A percentile compares a stretch with the other conserved stretches of the same genome.
phyloP scores from a whole-genome alignment of 2,888 invertebrate species.

The Atrina japonica region DNA sequence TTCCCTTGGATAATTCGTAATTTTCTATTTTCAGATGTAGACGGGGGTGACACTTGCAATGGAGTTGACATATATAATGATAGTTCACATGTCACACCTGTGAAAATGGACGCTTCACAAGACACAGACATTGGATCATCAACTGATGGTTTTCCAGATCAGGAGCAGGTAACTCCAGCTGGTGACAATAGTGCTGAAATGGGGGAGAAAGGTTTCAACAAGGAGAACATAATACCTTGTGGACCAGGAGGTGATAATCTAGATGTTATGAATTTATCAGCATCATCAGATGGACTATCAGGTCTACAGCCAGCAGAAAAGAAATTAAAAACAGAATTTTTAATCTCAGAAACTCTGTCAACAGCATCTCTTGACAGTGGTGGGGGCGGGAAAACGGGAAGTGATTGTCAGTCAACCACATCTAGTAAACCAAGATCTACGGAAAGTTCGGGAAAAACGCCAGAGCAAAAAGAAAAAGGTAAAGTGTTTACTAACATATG shows the following conservation, averaged over 20 bases:
- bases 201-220: neutral
- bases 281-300: neutral
- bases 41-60: slow-evolving; percentile 1
- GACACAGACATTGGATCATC: slow-evolving; percentile 3
- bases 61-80: neutral
- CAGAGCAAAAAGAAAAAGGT: slow-evolving; percentile 25
- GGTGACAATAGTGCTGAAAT: neutral
- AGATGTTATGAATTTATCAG: neutral
- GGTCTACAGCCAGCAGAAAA: slow-evolving; percentile 11
- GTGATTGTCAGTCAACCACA: slow-evolving; percentile 16
- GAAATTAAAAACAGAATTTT: slow-evolving; percentile 13
- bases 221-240: slow-evolving; percentile 8
- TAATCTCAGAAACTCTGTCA: slow-evolving; percentile 18
- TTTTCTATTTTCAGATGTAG: slow-evolving; percentile 26
- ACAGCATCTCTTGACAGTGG: slow-evolving; percentile 23
- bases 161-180: slow-evolving; percentile 13
- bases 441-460: slow-evolving; percentile 28
- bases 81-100: neutral
- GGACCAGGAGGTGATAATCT: slow-evolving; percentile 25
- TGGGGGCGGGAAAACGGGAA: neutral
- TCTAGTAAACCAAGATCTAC: slow-evolving; percentile 26
- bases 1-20: too few relatives aligned
- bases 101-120: slow-evolving; percentile 17
- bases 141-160: neutral
- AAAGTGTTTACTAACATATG: too few relatives aligned